Evolutionary conservation across 2,113 vertebrate species (phyloP).

Genomic region (Psittacula cyanocephala): DNA sequence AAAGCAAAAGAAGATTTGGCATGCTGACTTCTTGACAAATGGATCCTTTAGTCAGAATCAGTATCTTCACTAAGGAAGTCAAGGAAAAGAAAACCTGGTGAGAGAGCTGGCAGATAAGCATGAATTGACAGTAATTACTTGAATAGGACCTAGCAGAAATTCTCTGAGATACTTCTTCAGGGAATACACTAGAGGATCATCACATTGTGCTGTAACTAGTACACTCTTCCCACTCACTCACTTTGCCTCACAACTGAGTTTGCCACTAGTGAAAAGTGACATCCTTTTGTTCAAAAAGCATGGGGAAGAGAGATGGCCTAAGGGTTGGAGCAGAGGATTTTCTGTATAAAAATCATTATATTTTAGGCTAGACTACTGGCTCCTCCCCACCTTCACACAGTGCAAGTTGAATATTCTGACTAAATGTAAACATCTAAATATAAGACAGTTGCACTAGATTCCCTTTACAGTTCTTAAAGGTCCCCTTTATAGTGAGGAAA

Average conservation of each 20-base stretch:
- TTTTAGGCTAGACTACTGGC: not conserved
- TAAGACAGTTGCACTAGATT: not conserved
- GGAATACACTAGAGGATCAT: slow-evolving; percentile 49
- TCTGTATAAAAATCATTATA: not conserved
- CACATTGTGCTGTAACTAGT: slow-evolving; percentile 51
- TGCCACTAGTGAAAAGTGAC: slow-evolving; percentile 9
- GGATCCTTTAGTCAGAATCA: slow-evolving; percentile 58
- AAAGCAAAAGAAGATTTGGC: not conserved
- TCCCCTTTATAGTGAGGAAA: not conserved
- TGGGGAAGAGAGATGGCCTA: not conserved
- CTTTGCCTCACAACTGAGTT: slow-evolving; percentile 23
- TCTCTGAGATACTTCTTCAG: slow-evolving; percentile 51
- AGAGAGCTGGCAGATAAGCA: slow-evolving; percentile 63
- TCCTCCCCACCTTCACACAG: not conserved
- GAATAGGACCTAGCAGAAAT: slow-evolving; percentile 50
- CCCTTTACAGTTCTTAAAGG: not conserved
- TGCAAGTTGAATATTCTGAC: not conserved
- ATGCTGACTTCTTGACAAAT: slow-evolving; percentile 53
- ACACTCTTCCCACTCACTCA: slow-evolving; percentile 1
- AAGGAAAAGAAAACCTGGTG: slow-evolving; percentile 6
- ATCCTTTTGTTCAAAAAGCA: not conserved
- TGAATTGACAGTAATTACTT: slow-evolving; percentile 67
- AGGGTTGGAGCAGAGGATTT: not conserved
- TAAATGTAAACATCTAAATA: not conserved
- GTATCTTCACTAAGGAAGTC: slow-evolving; percentile 44